Base-by-base conservation (phyloP, 2,113 vertebrate species). In the Pedetes capensis region DNA sequence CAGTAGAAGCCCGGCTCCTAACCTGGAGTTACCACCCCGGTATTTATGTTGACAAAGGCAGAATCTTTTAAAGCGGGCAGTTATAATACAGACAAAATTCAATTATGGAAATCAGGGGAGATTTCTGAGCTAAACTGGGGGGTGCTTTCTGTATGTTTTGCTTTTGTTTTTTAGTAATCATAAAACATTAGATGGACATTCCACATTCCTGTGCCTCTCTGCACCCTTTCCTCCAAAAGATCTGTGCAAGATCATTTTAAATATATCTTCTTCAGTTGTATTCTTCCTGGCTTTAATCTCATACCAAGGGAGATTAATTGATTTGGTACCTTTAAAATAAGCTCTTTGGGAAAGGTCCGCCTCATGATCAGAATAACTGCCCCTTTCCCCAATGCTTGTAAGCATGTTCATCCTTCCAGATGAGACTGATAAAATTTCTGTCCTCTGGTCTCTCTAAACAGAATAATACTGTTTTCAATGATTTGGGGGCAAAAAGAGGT, bases 241-340 rank as follows among this genome's bases (percentile, higher is more conserved):
- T 71, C 63, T 93, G 47, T 76, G 51, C 51, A 84, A 88, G 27
- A 80, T 69, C 32, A 96, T 90, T 88, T 88, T 44, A 94, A 94
- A 97, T 75, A 71, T 63, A 95, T 93, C 92, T 91, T 94, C 88
- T 96, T 95, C 64, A 89, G 81, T 69, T 91, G 66, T 27, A 3
- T 84, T 91, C 75, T 86, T 82, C 69, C 88, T 80, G 64, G 87
- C 76, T 94, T 96, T 92, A 96, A 92, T 84, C 64, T 51, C 2
- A 61, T 18, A 1, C 92, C 95, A 89, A 81, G 47, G 63, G 61
- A 97, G 66, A 95, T 90, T 88, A 76, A 93, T 89, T 32, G 55
- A 71, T 74, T 87, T 32, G 11, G 57, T 87, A 95, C 29, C 83
- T 97, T 96, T 95, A 97, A 96, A 95, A 95, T 94, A 95, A 95